Percentiles rank a stretch among this genome's conserved stretches.
Evolutionary conservation across 1,140 invertebrate species (phyloP).

Genomic region (Drosophila pseudoobscura): DNA sequence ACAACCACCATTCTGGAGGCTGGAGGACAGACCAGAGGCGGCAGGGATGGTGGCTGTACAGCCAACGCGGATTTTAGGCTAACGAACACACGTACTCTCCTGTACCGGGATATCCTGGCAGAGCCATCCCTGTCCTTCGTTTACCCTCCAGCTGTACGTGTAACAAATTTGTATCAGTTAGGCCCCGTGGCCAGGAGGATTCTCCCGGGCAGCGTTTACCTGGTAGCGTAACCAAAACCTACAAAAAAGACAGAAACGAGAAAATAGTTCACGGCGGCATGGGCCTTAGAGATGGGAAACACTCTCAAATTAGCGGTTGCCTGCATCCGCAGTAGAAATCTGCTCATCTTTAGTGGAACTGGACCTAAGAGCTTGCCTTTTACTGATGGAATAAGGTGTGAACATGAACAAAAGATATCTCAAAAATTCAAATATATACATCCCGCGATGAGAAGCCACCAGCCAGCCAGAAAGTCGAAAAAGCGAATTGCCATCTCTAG

Average conservation of each 20-base stretch:
- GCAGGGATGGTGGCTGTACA: constrained; percentile 41
- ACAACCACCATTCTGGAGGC: constrained; percentile 17
- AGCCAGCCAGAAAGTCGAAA: background rate
- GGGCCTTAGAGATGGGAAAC: constrained; percentile 21
- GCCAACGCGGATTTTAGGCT: constrained; percentile 71
- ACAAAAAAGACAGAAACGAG: constrained; percentile 12
- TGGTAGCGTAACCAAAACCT: constrained; percentile 17
- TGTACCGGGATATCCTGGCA: too few species aligned
- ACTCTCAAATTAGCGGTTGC: constrained; percentile 12
- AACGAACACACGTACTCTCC: constrained; percentile 72
- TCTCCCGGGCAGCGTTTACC: constrained; percentile 61
- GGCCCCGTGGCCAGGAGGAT: constrained; percentile 37
- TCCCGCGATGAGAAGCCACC: too few species aligned
- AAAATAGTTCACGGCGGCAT: constrained; percentile 9
- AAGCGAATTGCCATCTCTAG: constrained; percentile 3
- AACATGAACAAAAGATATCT: too few species aligned
- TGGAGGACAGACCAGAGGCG: background rate
- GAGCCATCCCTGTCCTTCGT: background rate
- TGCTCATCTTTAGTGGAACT: background rate
- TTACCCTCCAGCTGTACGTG: constrained; percentile 50
- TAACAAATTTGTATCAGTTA: constrained; percentile 79
- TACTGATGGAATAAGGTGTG: background rate
- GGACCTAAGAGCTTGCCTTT: too few species aligned
- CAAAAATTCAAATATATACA: too few species aligned
- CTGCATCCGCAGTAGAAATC: too few species aligned